A percentile compares a stretch with the other conserved stretches of the same genome.
These are phyloP conservation scores for Drosophila atroscutellata DNA, from an alignment of 2,888 invertebrate species.

Conservation along the genomic window DNA sequence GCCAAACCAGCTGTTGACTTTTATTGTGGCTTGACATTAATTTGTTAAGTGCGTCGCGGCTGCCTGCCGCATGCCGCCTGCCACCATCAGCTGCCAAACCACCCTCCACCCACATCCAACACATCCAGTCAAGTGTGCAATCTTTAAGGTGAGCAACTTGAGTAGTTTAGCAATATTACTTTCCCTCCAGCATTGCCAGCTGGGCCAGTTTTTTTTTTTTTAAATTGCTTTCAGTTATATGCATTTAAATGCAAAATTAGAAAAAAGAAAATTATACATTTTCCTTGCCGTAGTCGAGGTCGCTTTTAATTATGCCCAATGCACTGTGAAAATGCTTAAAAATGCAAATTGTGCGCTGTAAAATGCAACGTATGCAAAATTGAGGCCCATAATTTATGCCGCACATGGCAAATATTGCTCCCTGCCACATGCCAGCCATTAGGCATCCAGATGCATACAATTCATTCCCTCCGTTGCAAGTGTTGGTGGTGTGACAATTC, in stretches of 20 bases:
- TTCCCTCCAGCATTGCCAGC: not conserved
- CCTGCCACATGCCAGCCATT: not conserved
- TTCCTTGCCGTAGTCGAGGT: constrained; percentile 15
- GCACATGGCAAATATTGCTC: constrained; percentile 27
- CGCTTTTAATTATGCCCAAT: constrained; percentile 74
- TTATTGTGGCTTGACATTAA: constrained; percentile 80
- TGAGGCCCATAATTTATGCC: constrained; percentile 69
- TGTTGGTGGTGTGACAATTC: constrained; percentile 28
- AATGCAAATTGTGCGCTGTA: constrained; percentile 75
- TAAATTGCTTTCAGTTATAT: constrained; percentile 46
- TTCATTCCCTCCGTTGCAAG: constrained; percentile 17
- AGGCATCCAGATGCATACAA: constrained; percentile 11
- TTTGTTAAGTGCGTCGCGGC: constrained; percentile 75
- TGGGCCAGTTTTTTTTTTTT: not conserved
- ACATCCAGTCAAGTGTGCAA: constrained; percentile 48
- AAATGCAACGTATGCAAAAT: constrained; percentile 74
- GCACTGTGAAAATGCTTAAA: constrained; percentile 76
- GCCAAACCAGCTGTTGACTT: constrained; percentile 76
- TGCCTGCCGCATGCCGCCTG: constrained; percentile 16
- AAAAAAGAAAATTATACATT: constrained; percentile 8
- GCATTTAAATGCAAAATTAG: constrained; percentile 52
- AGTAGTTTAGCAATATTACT: constrained; percentile 26
- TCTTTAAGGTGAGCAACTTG: constrained; percentile 57
- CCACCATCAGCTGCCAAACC: not conserved
- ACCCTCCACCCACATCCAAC: not conserved